Percentiles rank a stretch among this genome's conserved stretches.
These are phyloP conservation scores for Pantherophis alleghaniensis DNA, from an alignment of 2,797 vertebrate genomes.

Conservation along the genomic window DNA sequence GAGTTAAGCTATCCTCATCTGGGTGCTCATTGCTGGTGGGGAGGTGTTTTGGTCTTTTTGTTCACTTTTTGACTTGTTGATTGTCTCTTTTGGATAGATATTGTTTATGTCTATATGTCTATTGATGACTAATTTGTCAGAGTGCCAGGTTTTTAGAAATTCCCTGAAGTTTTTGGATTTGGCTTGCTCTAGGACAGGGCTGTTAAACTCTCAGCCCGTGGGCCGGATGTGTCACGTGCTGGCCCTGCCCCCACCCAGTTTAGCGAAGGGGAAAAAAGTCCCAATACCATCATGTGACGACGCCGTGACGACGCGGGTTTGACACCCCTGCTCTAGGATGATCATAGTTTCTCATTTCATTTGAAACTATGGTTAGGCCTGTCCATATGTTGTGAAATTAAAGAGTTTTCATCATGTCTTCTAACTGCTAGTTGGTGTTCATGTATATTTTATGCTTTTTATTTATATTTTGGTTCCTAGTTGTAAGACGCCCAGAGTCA, in stretches of 20 bases:
- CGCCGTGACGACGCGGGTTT: fast-evolving
- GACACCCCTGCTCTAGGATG: neutral
- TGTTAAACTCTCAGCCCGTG: too few relatives aligned
- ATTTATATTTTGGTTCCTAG: neutral
- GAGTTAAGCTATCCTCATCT: neutral
- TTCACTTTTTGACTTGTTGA: neutral
- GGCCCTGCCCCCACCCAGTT: too few relatives aligned
- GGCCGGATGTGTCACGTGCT: too few relatives aligned
- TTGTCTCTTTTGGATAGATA: neutral
- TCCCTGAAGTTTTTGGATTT: neutral
- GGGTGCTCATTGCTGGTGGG: neutral
- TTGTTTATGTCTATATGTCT: neutral
- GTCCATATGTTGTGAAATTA: neutral
- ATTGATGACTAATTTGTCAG: neutral
- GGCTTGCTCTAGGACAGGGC: neutral
- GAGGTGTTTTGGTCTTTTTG: neutral
- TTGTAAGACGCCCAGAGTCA: neutral
- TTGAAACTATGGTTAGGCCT: neutral
- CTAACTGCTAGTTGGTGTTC: neutral
- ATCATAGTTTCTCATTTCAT: neutral
- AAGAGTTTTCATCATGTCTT: neutral
- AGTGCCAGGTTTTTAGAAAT: neutral
- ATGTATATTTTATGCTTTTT: neutral
- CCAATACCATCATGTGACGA: too few relatives aligned
- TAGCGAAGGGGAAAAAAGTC: too few relatives aligned